Evolutionary conservation across 2,888 invertebrate genomes (phyloP), one percentile per base, ranked within the genome.

Genomic region (Epirrita christyi): DNA sequence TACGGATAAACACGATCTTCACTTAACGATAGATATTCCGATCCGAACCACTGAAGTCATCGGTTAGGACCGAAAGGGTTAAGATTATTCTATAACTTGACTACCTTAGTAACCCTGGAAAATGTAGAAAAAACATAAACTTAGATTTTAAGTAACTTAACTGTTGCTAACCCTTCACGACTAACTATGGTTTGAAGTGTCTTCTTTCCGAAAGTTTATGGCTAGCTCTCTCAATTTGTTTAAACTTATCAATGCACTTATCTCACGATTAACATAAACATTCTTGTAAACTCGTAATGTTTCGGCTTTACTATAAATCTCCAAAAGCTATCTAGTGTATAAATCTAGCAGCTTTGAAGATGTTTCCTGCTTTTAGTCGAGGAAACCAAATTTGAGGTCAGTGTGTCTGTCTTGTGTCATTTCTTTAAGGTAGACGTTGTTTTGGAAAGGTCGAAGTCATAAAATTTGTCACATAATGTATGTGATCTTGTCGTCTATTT

Each of bases 1-100:
- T 83, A 82, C 85, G 80, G 80, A 80, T 81, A 45, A 76, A 74
- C 75, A 49, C 41, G 9, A 15, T 10, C 42, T 36, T 11, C 11
- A 36, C 38, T 38, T 13, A 14, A 38, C 14, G 51, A 21, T 37
- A 9, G 6, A 21, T 10, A 10, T 48, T 38, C 32, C 52, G 48
- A 41, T 40, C 38, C 29, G 34, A 52, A 59, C 44, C 42, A 13
- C n/a, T 9, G 13, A 2, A 32, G 40, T 10, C 8, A 13, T 13
- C 13, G 45, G 32, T 50, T 42, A 49, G 36, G 36, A 49, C 13
- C 36, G 36, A 44, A 44, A 44, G 2, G n/a, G 5, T 3, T 15
- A 36, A 14, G 38, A 59, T 62, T 55, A 58, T 13, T 44, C 65
- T 64, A 59, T 64, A 64, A 70, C 68, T 70, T 70, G 68, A 66